Evolutionary conservation across 2,797 vertebrate genomes (phyloP), one percentile per base, ranked within the genome.

Genomic region (Clarias fuscus): DNA sequence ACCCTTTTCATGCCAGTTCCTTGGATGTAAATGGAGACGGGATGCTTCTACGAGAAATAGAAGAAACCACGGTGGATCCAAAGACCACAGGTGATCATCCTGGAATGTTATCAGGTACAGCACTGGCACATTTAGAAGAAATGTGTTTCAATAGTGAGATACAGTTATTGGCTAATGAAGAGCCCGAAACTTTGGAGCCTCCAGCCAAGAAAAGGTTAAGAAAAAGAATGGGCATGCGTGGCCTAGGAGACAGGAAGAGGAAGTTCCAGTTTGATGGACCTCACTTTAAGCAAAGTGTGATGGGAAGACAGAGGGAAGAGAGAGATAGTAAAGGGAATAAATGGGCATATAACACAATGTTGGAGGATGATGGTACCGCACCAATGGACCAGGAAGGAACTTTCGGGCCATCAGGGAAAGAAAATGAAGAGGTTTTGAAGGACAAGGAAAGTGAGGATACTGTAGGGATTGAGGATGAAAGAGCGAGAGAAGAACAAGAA

Each of bases 211-310:
- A 81, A 86, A 95, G 93, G 88, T 93, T 83, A 77, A 82, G 91
- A 89, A 92, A 88, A 84, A 92, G 94, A 84, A 93, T 95, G 94
- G 94, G 94, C 8, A 93, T 92, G 93, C 92, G 93, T 72, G 90
- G 90, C 24, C 88, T 93, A 76, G 91, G 91, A 20, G 93, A 92
- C 73, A 93, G 90, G 88, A 93, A 94, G 84, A 89, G 82, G 70
- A 91, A 84, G 89, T 72, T 85, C 61, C 88, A 89, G 7, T 10
- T 73, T 89, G 90, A 85, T 89, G 84, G 0, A 77, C 82, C 82
- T 58, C 11, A 48, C 18, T 58, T 48, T 77, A 83, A 27, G 48
- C 30, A 68, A 77, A 84, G 17, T 5, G 1, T 53, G 30, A 76
- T 76, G 61, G 87, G 64, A 53, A 86, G 0, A 72, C 88, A 88